phyloP scores from a whole-genome alignment of 2,888 invertebrate genomes.

The Thera britannica region DNA sequence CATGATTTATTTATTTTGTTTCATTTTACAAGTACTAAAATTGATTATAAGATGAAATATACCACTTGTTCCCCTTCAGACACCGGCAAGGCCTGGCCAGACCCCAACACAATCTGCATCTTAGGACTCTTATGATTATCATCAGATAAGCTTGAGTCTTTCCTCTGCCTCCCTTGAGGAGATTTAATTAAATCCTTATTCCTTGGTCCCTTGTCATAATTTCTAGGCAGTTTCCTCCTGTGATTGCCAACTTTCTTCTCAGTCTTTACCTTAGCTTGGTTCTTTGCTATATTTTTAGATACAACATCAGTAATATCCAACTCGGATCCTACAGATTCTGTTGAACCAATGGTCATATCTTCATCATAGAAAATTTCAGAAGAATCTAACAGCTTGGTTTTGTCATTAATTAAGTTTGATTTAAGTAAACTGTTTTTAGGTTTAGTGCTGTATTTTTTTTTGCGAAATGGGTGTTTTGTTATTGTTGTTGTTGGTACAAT shows the following conservation, averaged over 20 bases:
- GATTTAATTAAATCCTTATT: slow-evolving; percentile 68
- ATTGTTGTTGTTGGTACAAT: slow-evolving; percentile 14
- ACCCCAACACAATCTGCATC: slow-evolving; percentile 81
- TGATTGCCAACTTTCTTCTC: slow-evolving; percentile 74
- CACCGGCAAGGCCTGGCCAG: slow-evolving; percentile 81
- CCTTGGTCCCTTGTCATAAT: slow-evolving; percentile 59
- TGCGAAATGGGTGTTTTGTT: slow-evolving; percentile 54
- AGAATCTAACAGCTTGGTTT: slow-evolving; percentile 51
- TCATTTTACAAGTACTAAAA: no score
- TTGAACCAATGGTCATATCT: slow-evolving; percentile 68
- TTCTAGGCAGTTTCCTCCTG: slow-evolving; percentile 70
- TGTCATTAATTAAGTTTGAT: slow-evolving; percentile 48
- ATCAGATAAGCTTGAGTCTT: slow-evolving; percentile 68
- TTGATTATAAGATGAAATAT: slow-evolving; percentile 42
- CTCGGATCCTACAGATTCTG: slow-evolving; percentile 68
- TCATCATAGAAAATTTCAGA: slow-evolving; percentile 73
- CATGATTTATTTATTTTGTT: no score
- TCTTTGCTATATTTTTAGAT: slow-evolving; percentile 57
- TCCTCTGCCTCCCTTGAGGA: slow-evolving; percentile 62
- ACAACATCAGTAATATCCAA: slow-evolving; percentile 58
- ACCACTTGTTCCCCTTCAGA: slow-evolving; percentile 86
- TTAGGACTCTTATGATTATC: slow-evolving; percentile 73
- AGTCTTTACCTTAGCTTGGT: slow-evolving; percentile 58
- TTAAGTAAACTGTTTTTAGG: slow-evolving; percentile 54
- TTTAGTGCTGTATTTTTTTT: slow-evolving; percentile 56